Percentiles rank a stretch among this genome's conserved stretches.
These are phyloP conservation scores for Naso thynnoides DNA, from an alignment of 2,797 vertebrate species.

Conservation along the genomic window DNA sequence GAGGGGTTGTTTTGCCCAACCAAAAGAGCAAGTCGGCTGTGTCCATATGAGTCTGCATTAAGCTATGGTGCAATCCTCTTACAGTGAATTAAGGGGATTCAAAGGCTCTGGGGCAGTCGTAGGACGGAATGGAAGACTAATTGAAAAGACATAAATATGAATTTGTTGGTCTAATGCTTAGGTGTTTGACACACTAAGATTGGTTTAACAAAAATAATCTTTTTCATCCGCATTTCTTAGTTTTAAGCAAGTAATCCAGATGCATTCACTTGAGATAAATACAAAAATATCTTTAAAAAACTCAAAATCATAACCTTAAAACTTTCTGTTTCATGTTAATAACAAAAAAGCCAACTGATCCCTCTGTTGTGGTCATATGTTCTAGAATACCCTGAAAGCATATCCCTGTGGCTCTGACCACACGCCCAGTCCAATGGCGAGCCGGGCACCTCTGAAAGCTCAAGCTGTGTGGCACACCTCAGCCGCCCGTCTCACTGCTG, in stretches of 20 bases:
- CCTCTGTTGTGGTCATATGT: constrained; percentile 8
- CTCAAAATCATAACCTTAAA: background rate
- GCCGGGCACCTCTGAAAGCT: constrained; percentile 86
- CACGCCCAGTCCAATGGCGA: constrained; percentile 97
- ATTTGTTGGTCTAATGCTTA: constrained; percentile 26
- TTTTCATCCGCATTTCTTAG: background rate
- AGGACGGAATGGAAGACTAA: constrained; percentile 30
- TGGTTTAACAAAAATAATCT: background rate
- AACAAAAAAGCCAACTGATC: constrained; percentile 3
- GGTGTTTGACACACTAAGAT: constrained; percentile 12
- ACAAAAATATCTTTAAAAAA: background rate
- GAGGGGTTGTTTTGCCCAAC: constrained; percentile 55
- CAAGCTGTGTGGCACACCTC: constrained; percentile 85
- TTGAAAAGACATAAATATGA: constrained; percentile 18
- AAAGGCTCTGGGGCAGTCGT: constrained; percentile 41
- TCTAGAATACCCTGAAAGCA: constrained; percentile 92
- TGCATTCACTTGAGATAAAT: background rate
- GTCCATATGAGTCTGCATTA: constrained; percentile 56
- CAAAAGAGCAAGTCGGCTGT: constrained; percentile 49
- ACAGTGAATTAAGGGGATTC: constrained; percentile 65
- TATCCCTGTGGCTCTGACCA: constrained; percentile 98
- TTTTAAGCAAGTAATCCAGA: too few relatives aligned
- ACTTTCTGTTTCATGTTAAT: background rate
- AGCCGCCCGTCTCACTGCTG: constrained; percentile 88
- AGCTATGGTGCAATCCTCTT: constrained; percentile 75